phyloP scores from a whole-genome alignment of 2,113 vertebrate genomes.

The Chaetops frenatus region DNA sequence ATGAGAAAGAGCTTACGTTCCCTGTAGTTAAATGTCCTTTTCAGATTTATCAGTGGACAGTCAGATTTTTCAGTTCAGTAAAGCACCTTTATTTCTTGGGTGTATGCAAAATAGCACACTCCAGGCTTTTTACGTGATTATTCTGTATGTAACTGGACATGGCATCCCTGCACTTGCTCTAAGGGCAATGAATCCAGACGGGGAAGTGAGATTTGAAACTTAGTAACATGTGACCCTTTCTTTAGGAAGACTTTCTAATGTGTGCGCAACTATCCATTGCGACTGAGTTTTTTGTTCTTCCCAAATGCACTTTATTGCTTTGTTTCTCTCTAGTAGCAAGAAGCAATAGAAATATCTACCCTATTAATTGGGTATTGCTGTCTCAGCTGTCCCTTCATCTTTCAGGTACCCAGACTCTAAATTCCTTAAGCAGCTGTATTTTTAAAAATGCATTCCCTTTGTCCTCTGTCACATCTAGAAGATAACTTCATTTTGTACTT shows the following conservation, averaged over 20 bases:
- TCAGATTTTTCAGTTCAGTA: neutral
- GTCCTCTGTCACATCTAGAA: neutral
- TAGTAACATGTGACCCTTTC: neutral
- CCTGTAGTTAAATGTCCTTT: neutral
- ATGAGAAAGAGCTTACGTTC: neutral
- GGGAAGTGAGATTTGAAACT: neutral
- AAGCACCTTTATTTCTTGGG: neutral
- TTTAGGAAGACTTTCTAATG: neutral
- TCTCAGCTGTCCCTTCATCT: neutral
- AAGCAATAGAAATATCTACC: neutral
- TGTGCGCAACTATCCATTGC: neutral
- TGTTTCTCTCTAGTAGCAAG: neutral
- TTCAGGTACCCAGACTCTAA: neutral
- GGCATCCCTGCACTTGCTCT: neutral
- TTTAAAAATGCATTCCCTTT: neutral
- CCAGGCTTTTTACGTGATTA: neutral
- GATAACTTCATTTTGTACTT: neutral
- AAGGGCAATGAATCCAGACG: rapidly evolving
- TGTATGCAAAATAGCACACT: neutral
- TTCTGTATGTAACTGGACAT: neutral
- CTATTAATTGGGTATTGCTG: neutral
- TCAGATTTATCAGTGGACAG: neutral
- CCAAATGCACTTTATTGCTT: neutral
- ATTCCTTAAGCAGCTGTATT: neutral
- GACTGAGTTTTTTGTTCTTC: neutral